These are phyloP conservation scores for Chrysemys picta DNA, from an alignment of 2,113 vertebrate species.

Conservation along the genomic window DNA sequence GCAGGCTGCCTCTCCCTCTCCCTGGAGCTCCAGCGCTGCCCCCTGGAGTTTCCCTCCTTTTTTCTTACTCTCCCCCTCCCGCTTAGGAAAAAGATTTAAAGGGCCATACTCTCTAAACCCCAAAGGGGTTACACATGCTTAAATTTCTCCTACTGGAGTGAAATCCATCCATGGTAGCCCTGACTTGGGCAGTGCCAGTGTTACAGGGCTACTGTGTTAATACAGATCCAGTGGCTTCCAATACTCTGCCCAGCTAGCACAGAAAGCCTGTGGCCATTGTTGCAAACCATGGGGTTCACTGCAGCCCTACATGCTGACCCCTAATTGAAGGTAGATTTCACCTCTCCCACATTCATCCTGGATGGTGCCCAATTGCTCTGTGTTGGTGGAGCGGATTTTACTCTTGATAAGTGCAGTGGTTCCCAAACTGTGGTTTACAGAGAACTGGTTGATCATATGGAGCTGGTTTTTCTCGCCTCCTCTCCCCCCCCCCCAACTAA, in stretches of 20 bases:
- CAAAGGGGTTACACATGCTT: too few species aligned
- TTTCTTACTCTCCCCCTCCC: too few species aligned
- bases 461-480: background rate
- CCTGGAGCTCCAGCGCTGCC: too few species aligned
- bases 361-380: background rate
- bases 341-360: background rate
- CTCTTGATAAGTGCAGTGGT: background rate
- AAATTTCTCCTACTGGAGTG: background rate
- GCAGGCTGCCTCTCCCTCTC: too few species aligned
- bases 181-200: background rate
- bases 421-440: background rate
- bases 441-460: background rate
- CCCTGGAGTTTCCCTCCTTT: too few species aligned
- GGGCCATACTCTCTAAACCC: too few species aligned
- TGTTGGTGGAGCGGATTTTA: background rate
- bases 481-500: background rate
- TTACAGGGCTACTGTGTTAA: fast-evolving
- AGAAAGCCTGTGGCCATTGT: background rate
- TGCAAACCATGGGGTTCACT: background rate
- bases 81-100: too few species aligned
- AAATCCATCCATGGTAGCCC: background rate
- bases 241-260: background rate
- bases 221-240: background rate
- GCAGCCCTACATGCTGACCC: background rate
- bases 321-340: background rate